A percentile compares a stretch with the other conserved stretches of the same genome.
Conservation (phyloP, 2,113 vertebrate genomes). For the Maccullochella peelii region DNA sequence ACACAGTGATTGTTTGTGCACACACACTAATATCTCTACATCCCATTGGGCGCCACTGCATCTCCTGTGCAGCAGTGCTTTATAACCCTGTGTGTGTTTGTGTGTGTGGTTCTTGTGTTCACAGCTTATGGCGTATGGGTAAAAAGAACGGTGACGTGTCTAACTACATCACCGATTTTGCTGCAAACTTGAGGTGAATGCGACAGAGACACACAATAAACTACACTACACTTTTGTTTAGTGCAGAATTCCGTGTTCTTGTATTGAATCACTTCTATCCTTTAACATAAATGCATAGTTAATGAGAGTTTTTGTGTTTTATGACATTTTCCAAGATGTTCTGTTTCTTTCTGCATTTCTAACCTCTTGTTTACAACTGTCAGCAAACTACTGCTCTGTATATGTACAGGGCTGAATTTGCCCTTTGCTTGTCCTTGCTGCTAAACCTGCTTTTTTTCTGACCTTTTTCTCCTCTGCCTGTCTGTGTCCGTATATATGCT, state of each 20-base stretch:
- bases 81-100: constrained; percentile 74
- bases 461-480: constrained; percentile 66
- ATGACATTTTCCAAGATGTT: not conserved
- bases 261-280: not conserved
- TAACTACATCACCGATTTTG: constrained; percentile 87
- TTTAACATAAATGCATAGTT: not conserved
- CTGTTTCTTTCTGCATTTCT: constrained; percentile 49
- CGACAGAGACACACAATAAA: constrained; percentile 33
- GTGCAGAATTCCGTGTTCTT: not conserved
- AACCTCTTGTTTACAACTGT: constrained; percentile 43
- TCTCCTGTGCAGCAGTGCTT: constrained; percentile 43
- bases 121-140: constrained; percentile 86
- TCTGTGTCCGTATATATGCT: constrained; percentile 63
- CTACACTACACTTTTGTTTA: not conserved
- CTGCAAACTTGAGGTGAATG: constrained; percentile 87
- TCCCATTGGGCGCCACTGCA: constrained; percentile 46
- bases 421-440: constrained; percentile 67
- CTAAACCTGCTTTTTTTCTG: constrained; percentile 74
- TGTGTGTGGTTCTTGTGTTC: constrained; percentile 78
- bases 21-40: constrained; percentile 37
- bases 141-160: constrained; percentile 88
- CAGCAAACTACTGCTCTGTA: constrained; percentile 36
- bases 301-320: not conserved
- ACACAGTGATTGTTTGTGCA: constrained; percentile 10
- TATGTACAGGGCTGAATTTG: constrained; percentile 43